Conservation (phyloP, 2,888 invertebrate species). For the Steinernema hermaphroditum region DNA sequence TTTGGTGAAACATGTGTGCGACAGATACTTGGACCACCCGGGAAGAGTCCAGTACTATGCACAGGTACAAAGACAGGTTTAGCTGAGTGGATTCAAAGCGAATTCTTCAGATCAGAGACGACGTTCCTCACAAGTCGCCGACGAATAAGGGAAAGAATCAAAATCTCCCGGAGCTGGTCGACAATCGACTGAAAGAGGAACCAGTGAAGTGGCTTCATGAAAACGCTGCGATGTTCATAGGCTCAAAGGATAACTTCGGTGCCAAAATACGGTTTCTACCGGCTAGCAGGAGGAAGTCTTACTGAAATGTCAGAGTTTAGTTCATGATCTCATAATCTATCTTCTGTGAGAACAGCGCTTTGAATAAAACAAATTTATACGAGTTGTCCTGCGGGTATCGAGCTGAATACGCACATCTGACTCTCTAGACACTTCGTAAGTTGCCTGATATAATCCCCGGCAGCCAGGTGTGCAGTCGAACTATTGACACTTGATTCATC, state of each 20-base stretch:
- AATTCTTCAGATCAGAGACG: conserved; percentile 51
- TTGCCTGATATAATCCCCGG: no score
- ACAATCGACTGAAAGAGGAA: conserved; percentile 46
- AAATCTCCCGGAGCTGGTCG: conserved; percentile 53
- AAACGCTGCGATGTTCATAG: conserved; percentile 46
- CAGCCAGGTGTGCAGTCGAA: no score
- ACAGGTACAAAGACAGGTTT: conserved; percentile 50
- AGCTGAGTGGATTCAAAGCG: not conserved
- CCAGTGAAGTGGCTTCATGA: conserved; percentile 51
- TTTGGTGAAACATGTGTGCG: conserved; percentile 60
- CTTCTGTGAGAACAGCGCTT: no score
- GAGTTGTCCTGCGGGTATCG: no score
- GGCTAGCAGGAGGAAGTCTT: conserved; percentile 34
- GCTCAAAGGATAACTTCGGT: conserved; percentile 37
- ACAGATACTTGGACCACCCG: conserved; percentile 59
- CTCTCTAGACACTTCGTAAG: no score
- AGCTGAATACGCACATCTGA: no score
- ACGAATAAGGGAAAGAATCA: conserved; percentile 60
- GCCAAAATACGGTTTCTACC: conserved; percentile 53
- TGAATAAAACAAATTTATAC: no score
- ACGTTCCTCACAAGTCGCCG: conserved; percentile 58
- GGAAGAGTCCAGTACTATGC: conserved; percentile 63
- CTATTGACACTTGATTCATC: no score
- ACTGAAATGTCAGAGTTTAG: not conserved
- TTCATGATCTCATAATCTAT: no score